Evolutionary conservation across 2,888 invertebrate species (phyloP).

Genomic region (Orthonychiurus folsomi): DNA sequence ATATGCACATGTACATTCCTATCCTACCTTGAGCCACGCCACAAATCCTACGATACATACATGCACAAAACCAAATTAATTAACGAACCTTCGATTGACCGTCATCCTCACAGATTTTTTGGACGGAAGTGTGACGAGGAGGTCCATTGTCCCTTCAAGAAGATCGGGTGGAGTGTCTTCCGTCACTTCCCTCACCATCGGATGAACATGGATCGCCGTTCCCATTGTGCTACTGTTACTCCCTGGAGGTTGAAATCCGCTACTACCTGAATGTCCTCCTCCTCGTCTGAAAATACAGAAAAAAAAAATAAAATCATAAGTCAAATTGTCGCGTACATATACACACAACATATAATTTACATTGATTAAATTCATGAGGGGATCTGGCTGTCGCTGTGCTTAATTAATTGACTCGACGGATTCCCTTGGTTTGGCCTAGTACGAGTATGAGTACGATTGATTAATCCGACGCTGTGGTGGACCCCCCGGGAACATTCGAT

Average conservation of each 20-base stretch:
- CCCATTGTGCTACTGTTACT: conserved; percentile 31
- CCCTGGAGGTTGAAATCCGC: background rate
- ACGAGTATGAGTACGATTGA: too few relatives aligned
- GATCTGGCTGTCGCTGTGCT: too few relatives aligned
- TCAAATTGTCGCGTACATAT: too few relatives aligned
- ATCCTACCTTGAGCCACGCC: too few relatives aligned
- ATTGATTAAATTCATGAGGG: background rate
- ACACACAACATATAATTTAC: too few relatives aligned
- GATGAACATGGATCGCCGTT: conserved; percentile 38
- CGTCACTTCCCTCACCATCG: conserved; percentile 47
- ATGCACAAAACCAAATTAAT: background rate
- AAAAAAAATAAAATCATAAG: too few relatives aligned
- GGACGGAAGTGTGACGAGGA: conserved; percentile 55
- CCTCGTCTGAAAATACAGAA: conserved; percentile 13
- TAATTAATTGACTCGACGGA: too few relatives aligned
- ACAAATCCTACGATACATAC: too few relatives aligned
- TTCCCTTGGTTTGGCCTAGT: too few relatives aligned
- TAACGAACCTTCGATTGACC: conserved; percentile 51
- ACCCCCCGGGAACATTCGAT: too few relatives aligned
- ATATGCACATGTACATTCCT: background rate
- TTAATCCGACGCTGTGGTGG: too few relatives aligned
- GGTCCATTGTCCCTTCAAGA: conserved; percentile 60
- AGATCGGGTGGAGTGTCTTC: conserved; percentile 62
- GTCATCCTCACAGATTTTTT: conserved; percentile 50
- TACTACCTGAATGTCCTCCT: background rate